These are phyloP conservation scores for Daktulosphaira vitifoliae DNA, from an alignment of 1,140 invertebrate species.

Conservation along the genomic window DNA sequence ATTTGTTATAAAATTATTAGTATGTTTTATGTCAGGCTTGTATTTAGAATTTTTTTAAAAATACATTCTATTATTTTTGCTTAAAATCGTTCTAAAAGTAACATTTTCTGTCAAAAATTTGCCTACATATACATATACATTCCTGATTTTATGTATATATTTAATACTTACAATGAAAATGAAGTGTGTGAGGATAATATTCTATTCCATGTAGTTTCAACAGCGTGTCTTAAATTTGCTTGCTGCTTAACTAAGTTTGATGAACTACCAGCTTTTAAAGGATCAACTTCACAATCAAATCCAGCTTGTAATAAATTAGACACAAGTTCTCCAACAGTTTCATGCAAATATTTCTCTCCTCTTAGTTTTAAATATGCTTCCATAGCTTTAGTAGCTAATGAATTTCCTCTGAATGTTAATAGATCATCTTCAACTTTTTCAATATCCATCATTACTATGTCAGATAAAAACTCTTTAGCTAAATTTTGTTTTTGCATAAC, in stretches of 20 bases:
- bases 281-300: conserved; percentile 74
- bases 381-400: conserved; percentile 93
- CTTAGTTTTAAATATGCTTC: conserved; percentile 92
- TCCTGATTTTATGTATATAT: too few species aligned
- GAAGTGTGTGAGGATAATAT: conserved; percentile 70
- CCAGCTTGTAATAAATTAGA: conserved; percentile 51
- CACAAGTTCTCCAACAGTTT: conserved; percentile 72
- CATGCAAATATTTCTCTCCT: conserved; percentile 80
- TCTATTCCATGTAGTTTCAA: conserved; percentile 76
- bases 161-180: conserved; percentile 64
- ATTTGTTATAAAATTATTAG: too few species aligned
- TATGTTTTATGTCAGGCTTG: too few species aligned
- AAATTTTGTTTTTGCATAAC: conserved; percentile 81
- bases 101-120: too few species aligned
- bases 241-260: conserved; percentile 71
- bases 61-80: too few species aligned
- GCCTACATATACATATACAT: too few species aligned
- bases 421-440: conserved; percentile 74
- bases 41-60: too few species aligned
- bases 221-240: conserved; percentile 70
- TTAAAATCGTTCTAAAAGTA: too few species aligned
- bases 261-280: conserved; percentile 60
- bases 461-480: conserved; percentile 77
- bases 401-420: conserved; percentile 85
- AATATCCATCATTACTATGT: conserved; percentile 85